Conservation (phyloP, 1,140 invertebrate genomes). For the Asobara japonica region DNA sequence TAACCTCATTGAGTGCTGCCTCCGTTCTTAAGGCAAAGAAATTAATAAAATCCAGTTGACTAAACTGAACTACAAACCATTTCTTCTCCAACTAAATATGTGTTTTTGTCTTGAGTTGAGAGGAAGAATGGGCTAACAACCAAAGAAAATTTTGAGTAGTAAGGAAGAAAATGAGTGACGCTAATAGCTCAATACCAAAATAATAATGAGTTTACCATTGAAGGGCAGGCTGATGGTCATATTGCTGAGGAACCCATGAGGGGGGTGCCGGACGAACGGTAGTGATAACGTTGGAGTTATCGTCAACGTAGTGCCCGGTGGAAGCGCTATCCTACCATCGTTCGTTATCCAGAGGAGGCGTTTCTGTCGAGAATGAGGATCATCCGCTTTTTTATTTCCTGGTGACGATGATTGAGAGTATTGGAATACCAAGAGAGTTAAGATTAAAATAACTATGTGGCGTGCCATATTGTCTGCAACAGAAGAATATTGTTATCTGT, state of each 20-base stretch:
- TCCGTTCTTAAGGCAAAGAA: no score
- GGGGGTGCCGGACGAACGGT: conserved; percentile 84
- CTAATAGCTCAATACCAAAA: no score
- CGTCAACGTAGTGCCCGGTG: conserved; percentile 81
- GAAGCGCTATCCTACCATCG: conserved; percentile 81
- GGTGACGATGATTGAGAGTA: not conserved
- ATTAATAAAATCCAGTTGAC: no score
- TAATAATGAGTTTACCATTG: no score
- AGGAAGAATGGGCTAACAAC: no score
- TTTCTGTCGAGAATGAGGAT: conserved; percentile 78
- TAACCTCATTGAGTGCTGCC: no score
- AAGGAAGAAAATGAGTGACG: no score
- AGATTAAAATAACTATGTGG: not conserved
- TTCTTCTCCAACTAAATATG: no score
- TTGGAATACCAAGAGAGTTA: not conserved
- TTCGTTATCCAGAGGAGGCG: conserved; percentile 84
- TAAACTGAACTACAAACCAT: no score
- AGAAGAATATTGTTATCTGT: no score
- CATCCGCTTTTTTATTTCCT: conserved; percentile 7
- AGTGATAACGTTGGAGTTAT: conserved; percentile 83
- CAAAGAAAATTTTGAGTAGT: no score
- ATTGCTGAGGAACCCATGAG: conserved; percentile 85
- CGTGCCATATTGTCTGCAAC: not conserved
- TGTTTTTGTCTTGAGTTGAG: no score
- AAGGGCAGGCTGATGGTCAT: conserved; percentile 87